phyloP scores from a whole-genome alignment of 64 coral and sea anemone genomes.

The Hydrozoanthus tunicans region DNA sequence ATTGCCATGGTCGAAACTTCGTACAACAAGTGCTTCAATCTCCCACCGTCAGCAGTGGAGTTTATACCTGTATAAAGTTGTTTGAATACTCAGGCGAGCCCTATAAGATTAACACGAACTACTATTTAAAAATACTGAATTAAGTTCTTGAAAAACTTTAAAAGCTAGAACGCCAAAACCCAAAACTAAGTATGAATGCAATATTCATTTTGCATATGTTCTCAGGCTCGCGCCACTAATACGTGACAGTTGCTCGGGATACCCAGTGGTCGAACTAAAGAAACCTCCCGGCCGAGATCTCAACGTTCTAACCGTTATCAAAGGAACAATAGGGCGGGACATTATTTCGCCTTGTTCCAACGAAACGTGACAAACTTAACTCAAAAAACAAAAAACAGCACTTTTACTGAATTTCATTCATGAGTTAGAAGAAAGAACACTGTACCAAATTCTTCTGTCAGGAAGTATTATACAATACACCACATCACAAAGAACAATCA shows the following conservation, averaged over 20 bases:
- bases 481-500: constrained; percentile 7
- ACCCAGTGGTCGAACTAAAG: no score
- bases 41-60: no score
- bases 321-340: background rate
- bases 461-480: background rate
- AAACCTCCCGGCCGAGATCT: background rate
- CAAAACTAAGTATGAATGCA: no score
- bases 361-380: background rate
- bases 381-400: constrained; percentile 19
- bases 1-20: no score
- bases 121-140: background rate
- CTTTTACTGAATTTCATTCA: constrained; percentile 19
- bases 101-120: no score
- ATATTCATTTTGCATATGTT: no score
- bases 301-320: background rate
- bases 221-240: no score
- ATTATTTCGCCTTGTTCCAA: background rate
- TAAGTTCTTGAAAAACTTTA: background rate
- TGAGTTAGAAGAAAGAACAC: background rate
- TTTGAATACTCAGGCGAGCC: no score
- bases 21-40: no score
- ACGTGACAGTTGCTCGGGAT: no score
- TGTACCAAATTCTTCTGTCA: constrained; percentile 20
- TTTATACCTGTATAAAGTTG: no score
- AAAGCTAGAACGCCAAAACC: no score